A percentile compares a stretch with the other conserved stretches of the same genome.
These are phyloP conservation scores for Amphiura filiformis DNA, from an alignment of 35 echinoderm and acorn worm species.

Conservation along the genomic window DNA sequence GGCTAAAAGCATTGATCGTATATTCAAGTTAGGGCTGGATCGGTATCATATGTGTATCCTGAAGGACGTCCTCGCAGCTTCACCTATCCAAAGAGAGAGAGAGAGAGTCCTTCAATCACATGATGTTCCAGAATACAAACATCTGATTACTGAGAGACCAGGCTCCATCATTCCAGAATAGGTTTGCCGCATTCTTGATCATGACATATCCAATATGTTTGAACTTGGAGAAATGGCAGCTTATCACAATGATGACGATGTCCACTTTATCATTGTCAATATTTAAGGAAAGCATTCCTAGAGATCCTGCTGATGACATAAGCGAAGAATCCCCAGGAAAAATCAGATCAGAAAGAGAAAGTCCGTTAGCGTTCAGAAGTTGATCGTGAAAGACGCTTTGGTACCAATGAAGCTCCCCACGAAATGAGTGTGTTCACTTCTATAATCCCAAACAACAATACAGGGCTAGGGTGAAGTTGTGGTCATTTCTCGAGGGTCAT, in stretches of 20 bases:
- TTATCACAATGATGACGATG: no score
- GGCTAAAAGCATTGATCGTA: neutral
- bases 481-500: no score
- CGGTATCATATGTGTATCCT: neutral
- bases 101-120: neutral
- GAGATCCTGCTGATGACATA: neutral
- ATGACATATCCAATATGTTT: slow-evolving; percentile 23
- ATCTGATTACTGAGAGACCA: neutral
- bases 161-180: neutral
- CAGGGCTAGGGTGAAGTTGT: no score
- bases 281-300: neutral
- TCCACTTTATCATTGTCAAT: neutral
- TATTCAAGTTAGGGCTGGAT: neutral
- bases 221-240: neutral
- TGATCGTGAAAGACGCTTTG: no score
- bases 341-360: no score
- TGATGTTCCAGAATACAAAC: neutral
- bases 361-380: no score
- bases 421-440: no score
- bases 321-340: no score
- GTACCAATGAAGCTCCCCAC: no score
- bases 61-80: neutral
- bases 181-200: neutral
- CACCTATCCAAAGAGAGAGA: neutral
- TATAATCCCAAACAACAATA: no score